A percentile compares a stretch with the other conserved stretches of the same genome.
Evolutionary conservation across 2,888 invertebrate genomes (phyloP).

Genomic region (Gibbula magus): DNA sequence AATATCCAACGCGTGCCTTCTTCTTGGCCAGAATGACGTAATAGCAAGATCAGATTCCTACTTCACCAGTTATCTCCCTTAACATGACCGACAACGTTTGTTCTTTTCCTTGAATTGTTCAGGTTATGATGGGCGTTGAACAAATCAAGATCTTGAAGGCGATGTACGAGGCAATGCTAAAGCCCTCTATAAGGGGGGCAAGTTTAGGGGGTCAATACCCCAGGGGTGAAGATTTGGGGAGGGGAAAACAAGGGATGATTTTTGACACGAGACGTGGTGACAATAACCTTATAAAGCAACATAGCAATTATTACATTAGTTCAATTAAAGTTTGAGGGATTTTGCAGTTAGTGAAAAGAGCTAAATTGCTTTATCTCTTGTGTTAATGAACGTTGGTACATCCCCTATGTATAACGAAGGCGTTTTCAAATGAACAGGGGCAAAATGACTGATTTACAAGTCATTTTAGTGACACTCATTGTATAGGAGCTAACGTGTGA

Average conservation of each 20-base stretch:
- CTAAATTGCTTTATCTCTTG: background rate
- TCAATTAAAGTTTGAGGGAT: background rate
- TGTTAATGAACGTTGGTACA: background rate
- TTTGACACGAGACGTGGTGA: background rate
- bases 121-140: too few species aligned
- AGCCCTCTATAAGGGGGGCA: background rate
- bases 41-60: background rate
- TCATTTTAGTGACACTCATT: too few species aligned
- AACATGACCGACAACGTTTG: too few species aligned
- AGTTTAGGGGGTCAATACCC: background rate
- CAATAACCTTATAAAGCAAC: background rate
- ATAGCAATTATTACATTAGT: constrained; percentile 3
- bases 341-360: background rate
- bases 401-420: background rate
- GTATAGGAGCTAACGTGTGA: too few species aligned
- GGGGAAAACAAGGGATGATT: background rate
- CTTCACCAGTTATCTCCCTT: too few species aligned
- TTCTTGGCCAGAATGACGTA: background rate
- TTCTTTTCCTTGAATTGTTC: too few species aligned
- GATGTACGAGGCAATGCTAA: too few species aligned
- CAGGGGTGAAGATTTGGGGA: background rate
- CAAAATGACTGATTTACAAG: too few species aligned
- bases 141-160: too few species aligned
- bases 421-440: too few species aligned
- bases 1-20: background rate